Conservation (phyloP, 2,797 vertebrate genomes). For the Halcyon smyrnensis region DNA sequence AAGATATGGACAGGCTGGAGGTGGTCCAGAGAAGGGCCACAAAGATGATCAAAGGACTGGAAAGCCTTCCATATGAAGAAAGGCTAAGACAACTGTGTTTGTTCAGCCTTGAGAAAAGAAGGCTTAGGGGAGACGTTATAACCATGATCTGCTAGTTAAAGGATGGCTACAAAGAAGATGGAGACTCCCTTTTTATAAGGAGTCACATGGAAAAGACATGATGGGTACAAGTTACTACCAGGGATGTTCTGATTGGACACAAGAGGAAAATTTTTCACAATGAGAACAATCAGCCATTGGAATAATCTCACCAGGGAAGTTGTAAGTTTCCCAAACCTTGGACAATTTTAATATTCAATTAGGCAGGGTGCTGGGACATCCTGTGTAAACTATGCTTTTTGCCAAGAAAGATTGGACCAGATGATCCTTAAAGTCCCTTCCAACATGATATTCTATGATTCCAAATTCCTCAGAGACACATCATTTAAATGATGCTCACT, state of each 20-base stretch:
- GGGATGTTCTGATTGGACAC: neutral
- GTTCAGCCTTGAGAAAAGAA: neutral
- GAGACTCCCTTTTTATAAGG: neutral
- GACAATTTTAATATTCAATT: neutral
- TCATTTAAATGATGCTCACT: neutral
- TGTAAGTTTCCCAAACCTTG: neutral
- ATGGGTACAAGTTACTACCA: neutral
- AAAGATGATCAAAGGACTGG: neutral
- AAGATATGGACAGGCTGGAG: neutral
- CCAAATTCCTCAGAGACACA: neutral
- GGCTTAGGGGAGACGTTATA: neutral
- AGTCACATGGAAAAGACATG: neutral
- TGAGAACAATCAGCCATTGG: no score
- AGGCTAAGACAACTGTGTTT: neutral
- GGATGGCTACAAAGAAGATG: neutral
- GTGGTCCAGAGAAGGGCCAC: neutral
- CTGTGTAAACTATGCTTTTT: neutral
- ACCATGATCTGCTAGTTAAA: neutral
- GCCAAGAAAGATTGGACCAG: neutral
- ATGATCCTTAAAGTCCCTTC: neutral
- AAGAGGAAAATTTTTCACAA: no score
- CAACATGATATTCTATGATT: neutral
- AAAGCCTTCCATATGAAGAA: neutral
- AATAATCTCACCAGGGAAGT: neutral
- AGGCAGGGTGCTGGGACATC: neutral